Base-by-base conservation (phyloP, 1,140 invertebrate genomes). In the Platorchestia sp. region DNA sequence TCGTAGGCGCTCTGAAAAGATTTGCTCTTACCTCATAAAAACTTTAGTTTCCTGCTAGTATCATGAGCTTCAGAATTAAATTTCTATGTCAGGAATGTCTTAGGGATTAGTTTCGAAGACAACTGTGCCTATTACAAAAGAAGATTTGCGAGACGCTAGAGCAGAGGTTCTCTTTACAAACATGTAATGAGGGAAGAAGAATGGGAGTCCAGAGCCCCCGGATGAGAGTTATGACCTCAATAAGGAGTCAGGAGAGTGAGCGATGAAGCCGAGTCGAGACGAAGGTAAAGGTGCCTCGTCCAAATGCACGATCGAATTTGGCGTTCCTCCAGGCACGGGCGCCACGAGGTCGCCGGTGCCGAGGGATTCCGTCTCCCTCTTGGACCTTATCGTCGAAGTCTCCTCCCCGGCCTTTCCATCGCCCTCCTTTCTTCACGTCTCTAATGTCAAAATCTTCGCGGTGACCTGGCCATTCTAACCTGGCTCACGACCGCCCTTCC, bases 221-320 rank as follows among this genome's bases (percentile, higher is more conserved):
- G 87, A 44, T 0, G 87, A 90, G 87, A 90, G 87, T 90, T 90
- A 90, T 90, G 87, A 44, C 87, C 87, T 90, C 87, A 90, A 90
- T 90, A 90, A 44, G 87, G 87, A 90, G 87, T 90, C 87, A 90
- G 41, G 87, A 90, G 87, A 90, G 87, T 90, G 87, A 90, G 87
- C 87, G 41, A 90, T 90, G 87, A 44, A 90, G 87, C 87, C 41
- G 87, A 42, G 87, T 90, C 87, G 44, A 43, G 87, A 43, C 87
- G 41, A 90, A 90, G 87, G 87, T 90, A 90, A 90, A 90, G 87
- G 87, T 90, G 87, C 87, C 87, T 42, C 87, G 41, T 90, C 87
- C 87, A 90, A 90, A 90, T 90, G 87, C 41, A 90, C 87, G 87
- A 90, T 90, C 87, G 87, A 90, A 90, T 90, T 90, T 90, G 87